Evolutionary conservation across 2,888 invertebrate species (phyloP).

Genomic region (Agrypnus murinus): DNA sequence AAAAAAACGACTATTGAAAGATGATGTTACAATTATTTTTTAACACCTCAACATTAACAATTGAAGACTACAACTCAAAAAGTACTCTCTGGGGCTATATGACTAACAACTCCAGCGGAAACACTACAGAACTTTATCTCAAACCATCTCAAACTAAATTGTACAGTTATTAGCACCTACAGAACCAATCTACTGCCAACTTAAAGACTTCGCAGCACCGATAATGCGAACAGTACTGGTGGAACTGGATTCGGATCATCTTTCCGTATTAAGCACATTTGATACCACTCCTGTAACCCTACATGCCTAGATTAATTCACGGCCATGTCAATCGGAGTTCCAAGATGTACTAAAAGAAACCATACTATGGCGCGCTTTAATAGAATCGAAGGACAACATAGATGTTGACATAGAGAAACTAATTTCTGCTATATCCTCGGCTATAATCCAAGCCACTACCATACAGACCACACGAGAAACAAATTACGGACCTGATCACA

Average conservation of each 20-base stretch:
- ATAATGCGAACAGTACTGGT: slow-evolving; percentile 1
- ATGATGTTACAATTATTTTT: not conserved
- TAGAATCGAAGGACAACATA: too few relatives aligned
- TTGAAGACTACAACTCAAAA: not conserved
- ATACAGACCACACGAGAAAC: not conserved
- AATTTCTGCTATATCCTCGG: too few relatives aligned
- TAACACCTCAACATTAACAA: slow-evolving; percentile 6
- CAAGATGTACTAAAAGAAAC: slow-evolving; percentile 12
- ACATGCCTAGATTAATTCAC: not conserved
- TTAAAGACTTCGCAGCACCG: slow-evolving; percentile 4
- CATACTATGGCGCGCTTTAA: too few relatives aligned
- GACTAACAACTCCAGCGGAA: slow-evolving; percentile 5
- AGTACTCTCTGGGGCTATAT: slow-evolving; percentile 4
- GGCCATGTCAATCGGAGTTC: too few relatives aligned
- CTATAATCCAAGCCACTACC: not conserved
- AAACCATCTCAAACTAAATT: too few relatives aligned
- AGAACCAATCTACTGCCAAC: too few relatives aligned
- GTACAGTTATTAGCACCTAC: too few relatives aligned
- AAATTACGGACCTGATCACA: not conserved
- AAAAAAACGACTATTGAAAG: slow-evolving; percentile 3
- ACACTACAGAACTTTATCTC: too few relatives aligned
- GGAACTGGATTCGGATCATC: not conserved
- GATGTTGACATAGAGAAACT: too few relatives aligned
- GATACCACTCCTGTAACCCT: not conserved
- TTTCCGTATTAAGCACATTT: not conserved